Evolutionary conservation across 2,797 vertebrate genomes (phyloP), one percentile per base, ranked within the genome.

Genomic region (Ctenosaura bakeri): DNA sequence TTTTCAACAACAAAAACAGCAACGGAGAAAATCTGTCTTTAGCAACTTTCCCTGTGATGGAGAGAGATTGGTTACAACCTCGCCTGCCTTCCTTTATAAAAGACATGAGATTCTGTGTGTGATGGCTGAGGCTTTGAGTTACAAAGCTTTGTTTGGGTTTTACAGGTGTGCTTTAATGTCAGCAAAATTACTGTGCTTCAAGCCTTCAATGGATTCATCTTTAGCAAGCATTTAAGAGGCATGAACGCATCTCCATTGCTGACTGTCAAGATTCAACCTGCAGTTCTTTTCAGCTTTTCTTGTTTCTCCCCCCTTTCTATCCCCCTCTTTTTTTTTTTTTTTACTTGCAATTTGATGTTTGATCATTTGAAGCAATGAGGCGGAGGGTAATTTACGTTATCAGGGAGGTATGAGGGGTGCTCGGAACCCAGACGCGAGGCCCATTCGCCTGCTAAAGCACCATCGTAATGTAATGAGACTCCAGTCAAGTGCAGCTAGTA

Each of bases 321-420:
- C 24, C 64, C 20, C 83, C 73, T 12, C 64, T 85, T 84, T 64
- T 59, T 85, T 84, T 46, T 95, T 93, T 95, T 97, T 97, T 98
- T 98, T 97, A 98, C 97, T 98, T 98, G 98, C 98, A 98, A 98
- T 98, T 98, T 98, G 98, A 98, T 98, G 98, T 98, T 98, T 98
- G 98, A 98, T 98, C 98, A 98, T 98, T 98, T 98, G 98, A 98
- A 98, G 98, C 98, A 98, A 98, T 98, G 98, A 98, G 98, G 98
- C 98, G 98, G 98, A 98, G 98, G 98, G 98, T 98, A 98, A 98
- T 98, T 98, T 98, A 98, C 98, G 97, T 98, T 98, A 97, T 98
- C 97, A 98, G 97, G 98, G 98, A 98, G 97, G 98, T 98, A 98
- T 98, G 98, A 98, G 98, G 98, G 98, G 98, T 98, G 98, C 98